A percentile compares a stretch with the other conserved stretches of the same genome.
These are phyloP conservation scores for Drosophila quadrilineata DNA, from an alignment of 1,140 invertebrate species.

Conservation along the genomic window DNA sequence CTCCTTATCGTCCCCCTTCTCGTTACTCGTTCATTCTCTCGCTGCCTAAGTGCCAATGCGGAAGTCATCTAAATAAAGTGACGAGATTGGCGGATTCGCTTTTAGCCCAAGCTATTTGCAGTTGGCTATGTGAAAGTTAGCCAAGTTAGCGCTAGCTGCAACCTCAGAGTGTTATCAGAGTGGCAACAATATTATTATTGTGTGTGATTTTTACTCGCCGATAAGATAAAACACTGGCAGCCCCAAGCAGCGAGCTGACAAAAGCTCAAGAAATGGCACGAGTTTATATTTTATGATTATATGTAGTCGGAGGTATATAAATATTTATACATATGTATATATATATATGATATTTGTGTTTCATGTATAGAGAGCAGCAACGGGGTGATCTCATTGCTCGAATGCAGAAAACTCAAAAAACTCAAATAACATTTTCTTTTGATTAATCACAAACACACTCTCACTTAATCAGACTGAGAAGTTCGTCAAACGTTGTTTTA, in stretches of 20 bases:
- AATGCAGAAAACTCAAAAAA: slow-evolving; percentile 55
- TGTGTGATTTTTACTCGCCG: background rate
- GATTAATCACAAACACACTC: no score
- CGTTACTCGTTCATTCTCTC: no score
- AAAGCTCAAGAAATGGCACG: slow-evolving; percentile 10
- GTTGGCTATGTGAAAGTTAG: no score
- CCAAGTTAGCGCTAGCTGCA: no score
- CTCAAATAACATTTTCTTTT: no score
- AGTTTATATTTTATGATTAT: no score
- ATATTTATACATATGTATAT: background rate
- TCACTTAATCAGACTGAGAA: no score
- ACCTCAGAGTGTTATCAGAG: slow-evolving; percentile 15
- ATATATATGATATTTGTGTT: background rate
- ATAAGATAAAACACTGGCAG: slow-evolving; percentile 15
- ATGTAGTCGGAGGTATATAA: background rate
- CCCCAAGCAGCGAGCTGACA: background rate
- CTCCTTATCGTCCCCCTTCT: no score
- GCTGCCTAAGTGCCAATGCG: no score
- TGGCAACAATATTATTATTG: background rate
- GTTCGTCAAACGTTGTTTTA: no score
- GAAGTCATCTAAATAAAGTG: background rate
- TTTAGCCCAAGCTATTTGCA: slow-evolving; percentile 2
- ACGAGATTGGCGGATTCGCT: background rate
- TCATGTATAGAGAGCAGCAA: no score
- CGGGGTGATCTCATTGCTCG: slow-evolving; percentile 1